A percentile compares a stretch with the other conserved stretches of the same genome.
Evolutionary conservation across 2,888 invertebrate genomes (phyloP).

Genomic region (Cantharis lateralis): DNA sequence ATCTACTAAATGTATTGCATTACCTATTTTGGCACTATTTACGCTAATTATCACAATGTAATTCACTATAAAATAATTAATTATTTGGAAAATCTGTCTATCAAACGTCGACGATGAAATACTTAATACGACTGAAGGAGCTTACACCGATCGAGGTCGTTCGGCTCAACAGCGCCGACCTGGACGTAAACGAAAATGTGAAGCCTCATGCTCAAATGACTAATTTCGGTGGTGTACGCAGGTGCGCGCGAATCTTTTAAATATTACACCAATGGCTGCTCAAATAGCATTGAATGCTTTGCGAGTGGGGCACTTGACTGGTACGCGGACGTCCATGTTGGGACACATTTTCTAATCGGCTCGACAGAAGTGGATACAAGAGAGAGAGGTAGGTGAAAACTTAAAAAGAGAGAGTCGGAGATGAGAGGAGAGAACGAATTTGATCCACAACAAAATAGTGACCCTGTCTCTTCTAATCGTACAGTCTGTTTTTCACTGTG

Average conservation of each 20-base stretch:
- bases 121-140: conserved; percentile 54
- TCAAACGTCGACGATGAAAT: conserved; percentile 50
- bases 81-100: conserved; percentile 49
- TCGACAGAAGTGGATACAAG: conserved; percentile 55
- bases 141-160: conserved; percentile 41
- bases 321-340: conserved; percentile 43
- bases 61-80: conserved; percentile 51
- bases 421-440: conserved; percentile 59
- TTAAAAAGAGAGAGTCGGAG: conserved; percentile 55
- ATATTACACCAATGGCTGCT: conserved; percentile 42
- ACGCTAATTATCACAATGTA: conserved; percentile 56
- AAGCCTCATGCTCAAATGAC: conserved; percentile 49
- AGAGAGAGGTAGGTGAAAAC: conserved; percentile 58
- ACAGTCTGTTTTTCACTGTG: conserved; percentile 57
- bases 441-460: conserved; percentile 60
- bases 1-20: conserved; percentile 34
- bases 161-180: conserved; percentile 35
- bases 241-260: conserved; percentile 31
- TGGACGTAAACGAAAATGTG: conserved; percentile 34
- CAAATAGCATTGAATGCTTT: conserved; percentile 47
- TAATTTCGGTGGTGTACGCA: conserved; percentile 16
- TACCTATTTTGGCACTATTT: conserved; percentile 59
- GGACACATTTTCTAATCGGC: conserved; percentile 44
- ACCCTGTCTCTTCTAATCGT: conserved; percentile 57
- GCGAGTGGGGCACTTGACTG: conserved; percentile 43